phyloP scores from a whole-genome alignment of 1,140 invertebrate genomes.

The Neomicropteryx cornuta region DNA sequence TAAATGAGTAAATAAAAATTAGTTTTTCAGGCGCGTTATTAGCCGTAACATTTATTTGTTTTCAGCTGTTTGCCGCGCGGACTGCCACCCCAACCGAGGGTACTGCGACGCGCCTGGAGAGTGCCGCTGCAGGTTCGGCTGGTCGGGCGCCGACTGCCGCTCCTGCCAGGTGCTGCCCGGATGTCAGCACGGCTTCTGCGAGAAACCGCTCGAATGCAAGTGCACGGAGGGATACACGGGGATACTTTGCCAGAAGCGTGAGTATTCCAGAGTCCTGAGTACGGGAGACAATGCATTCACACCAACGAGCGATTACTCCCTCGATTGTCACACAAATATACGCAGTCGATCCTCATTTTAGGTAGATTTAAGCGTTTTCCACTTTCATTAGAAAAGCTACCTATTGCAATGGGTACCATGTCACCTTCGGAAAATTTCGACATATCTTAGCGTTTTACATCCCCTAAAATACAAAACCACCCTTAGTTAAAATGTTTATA shows the following conservation, averaged over 20 bases:
- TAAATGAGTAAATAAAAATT: no score
- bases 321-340: no score
- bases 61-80: slow-evolving; percentile 62
- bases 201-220: slow-evolving; percentile 73
- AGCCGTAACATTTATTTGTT: slow-evolving; percentile 8
- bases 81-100: slow-evolving; percentile 68
- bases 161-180: slow-evolving; percentile 71
- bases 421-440: no score
- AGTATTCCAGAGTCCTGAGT: slow-evolving; percentile 39
- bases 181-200: slow-evolving; percentile 70
- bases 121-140: slow-evolving; percentile 72
- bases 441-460: no score
- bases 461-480: no score
- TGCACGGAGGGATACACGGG: slow-evolving; percentile 82
- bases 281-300: slow-evolving; percentile 3
- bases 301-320: slow-evolving; percentile 3
- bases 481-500: no score
- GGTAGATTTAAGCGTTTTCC: no score
- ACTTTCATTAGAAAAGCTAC: no score
- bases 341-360: no score
- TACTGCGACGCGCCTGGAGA: slow-evolving; percentile 74
- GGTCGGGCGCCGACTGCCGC: slow-evolving; percentile 68
- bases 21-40: no score
- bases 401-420: no score
- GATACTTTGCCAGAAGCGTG: slow-evolving; percentile 74